phyloP scores from a whole-genome alignment of 2,797 vertebrate species.

The Cichlasoma orientale region DNA sequence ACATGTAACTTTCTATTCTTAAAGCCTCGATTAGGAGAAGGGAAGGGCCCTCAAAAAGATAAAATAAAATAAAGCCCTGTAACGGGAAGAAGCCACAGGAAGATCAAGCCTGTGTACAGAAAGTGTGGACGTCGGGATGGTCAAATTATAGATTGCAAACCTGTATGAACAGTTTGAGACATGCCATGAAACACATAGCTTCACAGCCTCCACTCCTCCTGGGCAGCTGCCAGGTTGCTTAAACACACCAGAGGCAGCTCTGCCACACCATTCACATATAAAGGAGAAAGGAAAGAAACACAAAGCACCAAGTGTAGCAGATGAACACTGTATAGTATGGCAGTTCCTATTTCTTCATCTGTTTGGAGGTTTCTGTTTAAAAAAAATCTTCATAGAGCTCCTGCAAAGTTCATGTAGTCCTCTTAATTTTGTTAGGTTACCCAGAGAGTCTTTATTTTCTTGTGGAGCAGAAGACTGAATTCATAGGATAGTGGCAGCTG shows the following conservation, averaged over 20 bases:
- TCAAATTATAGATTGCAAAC: constrained; percentile 4
- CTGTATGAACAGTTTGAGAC: not conserved
- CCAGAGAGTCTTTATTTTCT: not conserved
- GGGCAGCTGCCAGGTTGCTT: not conserved
- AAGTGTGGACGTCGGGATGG: not conserved
- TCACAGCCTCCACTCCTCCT: not conserved
- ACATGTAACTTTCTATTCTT: not conserved
- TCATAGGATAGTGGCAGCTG: not conserved
- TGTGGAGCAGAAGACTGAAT: not conserved
- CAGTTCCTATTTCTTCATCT: not conserved
- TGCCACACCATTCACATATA: not conserved
- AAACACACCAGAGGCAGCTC: not conserved
- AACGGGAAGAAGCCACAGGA: not conserved
- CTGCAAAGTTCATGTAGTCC: not conserved
- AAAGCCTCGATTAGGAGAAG: not conserved
- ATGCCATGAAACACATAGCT: not conserved
- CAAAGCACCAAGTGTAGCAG: not conserved
- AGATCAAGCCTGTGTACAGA: not conserved
- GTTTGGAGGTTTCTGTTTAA: not conserved
- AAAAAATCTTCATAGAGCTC: not conserved
- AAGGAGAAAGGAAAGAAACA: not conserved
- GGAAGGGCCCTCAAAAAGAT: not conserved
- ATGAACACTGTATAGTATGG: not conserved
- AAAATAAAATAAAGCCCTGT: not conserved
- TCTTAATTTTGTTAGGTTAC: not conserved